Evolutionary conservation across 2,888 invertebrate species (phyloP), one percentile per base, ranked within the genome.

Genomic region (Metopia argyrocephala): DNA sequence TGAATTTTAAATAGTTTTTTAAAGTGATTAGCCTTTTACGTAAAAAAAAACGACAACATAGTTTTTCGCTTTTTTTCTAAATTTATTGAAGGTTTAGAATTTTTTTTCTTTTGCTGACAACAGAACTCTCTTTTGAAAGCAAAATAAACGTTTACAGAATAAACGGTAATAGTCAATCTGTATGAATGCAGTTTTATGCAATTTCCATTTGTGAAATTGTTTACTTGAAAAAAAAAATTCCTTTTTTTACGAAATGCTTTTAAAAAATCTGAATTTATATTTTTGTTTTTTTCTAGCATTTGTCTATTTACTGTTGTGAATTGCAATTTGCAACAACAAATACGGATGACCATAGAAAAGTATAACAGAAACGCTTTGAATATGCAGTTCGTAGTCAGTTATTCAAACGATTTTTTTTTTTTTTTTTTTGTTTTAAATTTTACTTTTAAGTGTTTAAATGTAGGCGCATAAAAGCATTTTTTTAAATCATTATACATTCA

Each of bases 181-280:
- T 54, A 46, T 61, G 57, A 56, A 57, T 65, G 56, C 78, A 65
- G 61, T 81, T 70, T 78, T 69, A 74, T 70, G 76, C 56, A 82
- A 82, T 82, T 83, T 71, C 79, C 76, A 82, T 82, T 83, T 83
- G 79, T 74, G 76, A 82, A 82, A 79, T 82, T 83, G 82, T 76
- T 83, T 82, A 75, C 62, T 78, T 31, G 0, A 64, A 54, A 64
- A 56, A 18, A 59, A 65, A 21, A 57, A 4, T 28, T 23, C 15
- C 0, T n/a, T 50, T 25, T 54, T 38, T 15, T 9, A 12, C 9
- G 12, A 38, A 12, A 21, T 23, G 52, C 68, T 68, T 20, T 12
- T 23, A 27, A 9, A 52, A 65, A 61, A 76, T 31, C 48, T 23
- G 20, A 57, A 21, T 31, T 23, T 25, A 50, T 45, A 56, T 48